Evolutionary conservation across 2,113 vertebrate genomes (phyloP).

Genomic region (Morone chrysops): DNA sequence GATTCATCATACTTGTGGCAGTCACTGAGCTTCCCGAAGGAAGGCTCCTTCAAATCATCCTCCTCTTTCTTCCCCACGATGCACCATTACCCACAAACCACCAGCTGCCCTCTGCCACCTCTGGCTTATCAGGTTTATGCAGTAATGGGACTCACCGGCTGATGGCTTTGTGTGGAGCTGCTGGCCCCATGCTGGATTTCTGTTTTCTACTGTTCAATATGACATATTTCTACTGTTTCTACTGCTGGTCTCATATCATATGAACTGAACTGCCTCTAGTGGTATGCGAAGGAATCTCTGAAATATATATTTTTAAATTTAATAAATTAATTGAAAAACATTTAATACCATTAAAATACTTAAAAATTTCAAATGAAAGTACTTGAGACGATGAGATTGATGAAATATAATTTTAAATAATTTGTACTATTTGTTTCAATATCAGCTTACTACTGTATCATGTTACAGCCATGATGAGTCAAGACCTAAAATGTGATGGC

Average conservation of each 20-base stretch:
- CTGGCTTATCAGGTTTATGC: constrained; percentile 21
- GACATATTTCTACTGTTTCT: not conserved
- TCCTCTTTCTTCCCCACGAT: constrained; percentile 38
- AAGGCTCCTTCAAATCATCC: constrained; percentile 48
- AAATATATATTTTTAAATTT: too few relatives aligned
- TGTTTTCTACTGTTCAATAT: not conserved
- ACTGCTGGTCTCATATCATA: not conserved
- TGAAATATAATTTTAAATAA: too few relatives aligned
- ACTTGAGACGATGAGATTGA: too few relatives aligned
- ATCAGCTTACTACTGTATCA: too few relatives aligned
- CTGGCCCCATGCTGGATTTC: not conserved
- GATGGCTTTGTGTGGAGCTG: not conserved
- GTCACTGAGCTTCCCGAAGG: constrained; percentile 54
- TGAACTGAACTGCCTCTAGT: not conserved
- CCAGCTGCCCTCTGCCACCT: not conserved
- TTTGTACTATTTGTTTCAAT: too few relatives aligned
- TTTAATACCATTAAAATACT: too few relatives aligned
- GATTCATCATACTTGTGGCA: constrained; percentile 70
- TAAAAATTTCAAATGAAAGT: too few relatives aligned
- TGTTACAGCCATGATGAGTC: too few relatives aligned
- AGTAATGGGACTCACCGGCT: not conserved
- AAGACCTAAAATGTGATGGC: too few relatives aligned
- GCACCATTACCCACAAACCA: constrained; percentile 62
- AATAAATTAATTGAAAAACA: too few relatives aligned
- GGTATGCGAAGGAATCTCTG: too few relatives aligned